These are phyloP conservation scores for Neria commutata DNA, from an alignment of 2,888 invertebrate species.

Conservation along the genomic window DNA sequence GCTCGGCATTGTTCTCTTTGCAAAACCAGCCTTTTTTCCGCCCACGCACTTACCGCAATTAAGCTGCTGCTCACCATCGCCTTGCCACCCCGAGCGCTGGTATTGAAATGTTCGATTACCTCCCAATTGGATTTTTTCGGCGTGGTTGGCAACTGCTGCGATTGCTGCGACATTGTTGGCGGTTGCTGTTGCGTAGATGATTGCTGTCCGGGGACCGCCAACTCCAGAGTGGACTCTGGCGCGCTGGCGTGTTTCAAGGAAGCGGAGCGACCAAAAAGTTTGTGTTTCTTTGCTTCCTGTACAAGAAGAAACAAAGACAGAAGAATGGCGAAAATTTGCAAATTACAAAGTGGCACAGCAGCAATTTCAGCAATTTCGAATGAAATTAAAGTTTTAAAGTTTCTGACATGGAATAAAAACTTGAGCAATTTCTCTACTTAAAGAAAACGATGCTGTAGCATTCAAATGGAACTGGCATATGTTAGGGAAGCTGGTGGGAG, in stretches of 20 bases:
- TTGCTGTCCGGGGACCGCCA: slow-evolving; percentile 49
- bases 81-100: slow-evolving; percentile 67
- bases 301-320: background rate
- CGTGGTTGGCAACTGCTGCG: slow-evolving; percentile 66
- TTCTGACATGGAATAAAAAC: background rate
- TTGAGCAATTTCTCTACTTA: background rate
- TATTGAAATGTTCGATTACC: slow-evolving; percentile 85
- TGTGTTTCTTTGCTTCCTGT: slow-evolving; percentile 44
- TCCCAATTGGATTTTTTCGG: slow-evolving; percentile 88
- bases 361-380: background rate
- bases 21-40: background rate
- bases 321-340: slow-evolving; percentile 1
- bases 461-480: slow-evolving; percentile 9
- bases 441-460: background rate
- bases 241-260: slow-evolving; percentile 65
- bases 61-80: slow-evolving; percentile 69
- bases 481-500: slow-evolving; percentile 13
- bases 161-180: slow-evolving; percentile 30
- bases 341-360: background rate
- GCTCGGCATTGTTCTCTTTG: no score
- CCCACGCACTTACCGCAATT: slow-evolving; percentile 66
- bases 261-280: slow-evolving; percentile 66
- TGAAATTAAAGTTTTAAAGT: background rate
- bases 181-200: slow-evolving; percentile 34
- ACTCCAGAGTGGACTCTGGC: slow-evolving; percentile 54